Evolutionary conservation across 2,113 vertebrate species (phyloP).

Genomic region (Myrmophylax atrothorax): DNA sequence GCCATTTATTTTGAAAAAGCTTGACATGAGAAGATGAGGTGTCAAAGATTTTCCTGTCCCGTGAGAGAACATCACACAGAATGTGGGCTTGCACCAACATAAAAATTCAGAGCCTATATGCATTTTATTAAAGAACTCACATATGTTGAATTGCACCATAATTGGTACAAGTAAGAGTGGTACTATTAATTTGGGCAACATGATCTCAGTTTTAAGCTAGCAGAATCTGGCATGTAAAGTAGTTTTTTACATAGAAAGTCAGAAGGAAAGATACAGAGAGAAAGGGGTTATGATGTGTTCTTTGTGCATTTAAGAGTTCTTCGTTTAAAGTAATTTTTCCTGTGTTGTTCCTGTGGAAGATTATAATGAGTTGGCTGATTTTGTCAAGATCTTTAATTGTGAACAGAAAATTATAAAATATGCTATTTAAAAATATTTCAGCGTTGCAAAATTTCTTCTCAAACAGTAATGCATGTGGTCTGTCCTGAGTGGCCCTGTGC

Average conservation of each 20-base stretch:
- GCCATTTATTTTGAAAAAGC: not conserved
- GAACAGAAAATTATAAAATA: not conserved
- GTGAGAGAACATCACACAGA: not conserved
- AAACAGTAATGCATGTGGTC: not conserved
- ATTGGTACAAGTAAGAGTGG: not conserved
- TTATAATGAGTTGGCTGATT: not conserved
- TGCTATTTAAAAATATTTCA: not conserved
- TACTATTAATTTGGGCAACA: not conserved
- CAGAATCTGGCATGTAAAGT: not conserved
- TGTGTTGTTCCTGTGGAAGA: not conserved
- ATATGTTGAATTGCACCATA: not conserved
- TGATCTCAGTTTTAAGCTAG: not conserved
- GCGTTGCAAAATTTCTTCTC: not conserved
- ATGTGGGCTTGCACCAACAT: not conserved
- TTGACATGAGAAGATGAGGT: not conserved
- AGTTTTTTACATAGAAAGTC: not conserved
- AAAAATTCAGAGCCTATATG: not conserved
- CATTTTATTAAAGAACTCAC: not conserved
- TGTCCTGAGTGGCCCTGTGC: not conserved
- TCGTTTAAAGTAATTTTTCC: not conserved
- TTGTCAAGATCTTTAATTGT: not conserved
- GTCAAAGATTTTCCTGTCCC: not conserved
- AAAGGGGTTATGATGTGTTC: not conserved
- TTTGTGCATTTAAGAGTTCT: not conserved
- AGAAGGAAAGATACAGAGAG: not conserved